These are phyloP conservation scores for Euphydryas editha DNA, from an alignment of 2,888 invertebrate genomes.

Conservation along the genomic window DNA sequence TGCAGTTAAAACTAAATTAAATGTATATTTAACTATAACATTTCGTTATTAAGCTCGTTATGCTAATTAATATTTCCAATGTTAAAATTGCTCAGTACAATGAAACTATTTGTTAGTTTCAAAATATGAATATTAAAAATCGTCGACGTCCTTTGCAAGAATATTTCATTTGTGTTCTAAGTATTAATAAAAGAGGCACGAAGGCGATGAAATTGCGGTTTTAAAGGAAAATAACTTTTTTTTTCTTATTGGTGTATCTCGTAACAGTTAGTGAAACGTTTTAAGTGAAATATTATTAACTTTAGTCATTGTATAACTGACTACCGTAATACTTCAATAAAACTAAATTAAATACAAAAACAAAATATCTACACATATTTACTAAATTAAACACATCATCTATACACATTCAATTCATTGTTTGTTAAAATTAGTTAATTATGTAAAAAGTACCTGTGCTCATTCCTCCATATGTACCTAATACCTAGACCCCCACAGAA, in stretches of 20 bases:
- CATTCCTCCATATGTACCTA: too few relatives aligned
- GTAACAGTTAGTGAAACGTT: conserved; percentile 1
- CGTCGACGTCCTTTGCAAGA: background rate
- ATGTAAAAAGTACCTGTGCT: too few relatives aligned
- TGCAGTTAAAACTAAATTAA: conserved; percentile 1
- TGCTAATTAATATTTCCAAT: conserved; percentile 6
- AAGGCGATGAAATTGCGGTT: conserved; percentile 30
- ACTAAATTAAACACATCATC: too few relatives aligned
- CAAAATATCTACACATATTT: too few relatives aligned
- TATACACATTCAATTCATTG: too few relatives aligned
- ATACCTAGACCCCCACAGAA: too few relatives aligned
- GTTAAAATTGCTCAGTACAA: background rate
- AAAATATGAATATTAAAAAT: conserved; percentile 7
- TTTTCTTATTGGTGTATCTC: conserved; percentile 14
- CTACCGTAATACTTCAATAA: too few relatives aligned
- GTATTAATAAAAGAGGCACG: conserved; percentile 29
- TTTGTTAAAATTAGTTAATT: too few relatives aligned
- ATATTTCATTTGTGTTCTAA: conserved; percentile 18
- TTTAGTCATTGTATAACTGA: too few relatives aligned
- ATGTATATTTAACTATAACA: background rate
- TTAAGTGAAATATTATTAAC: background rate
- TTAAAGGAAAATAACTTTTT: conserved; percentile 30
- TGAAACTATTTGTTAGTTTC: conserved; percentile 9
- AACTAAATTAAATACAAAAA: too few relatives aligned
- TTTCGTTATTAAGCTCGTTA: background rate